Conservation (phyloP, 2,113 vertebrate genomes). For the Scatophagus argus region DNA sequence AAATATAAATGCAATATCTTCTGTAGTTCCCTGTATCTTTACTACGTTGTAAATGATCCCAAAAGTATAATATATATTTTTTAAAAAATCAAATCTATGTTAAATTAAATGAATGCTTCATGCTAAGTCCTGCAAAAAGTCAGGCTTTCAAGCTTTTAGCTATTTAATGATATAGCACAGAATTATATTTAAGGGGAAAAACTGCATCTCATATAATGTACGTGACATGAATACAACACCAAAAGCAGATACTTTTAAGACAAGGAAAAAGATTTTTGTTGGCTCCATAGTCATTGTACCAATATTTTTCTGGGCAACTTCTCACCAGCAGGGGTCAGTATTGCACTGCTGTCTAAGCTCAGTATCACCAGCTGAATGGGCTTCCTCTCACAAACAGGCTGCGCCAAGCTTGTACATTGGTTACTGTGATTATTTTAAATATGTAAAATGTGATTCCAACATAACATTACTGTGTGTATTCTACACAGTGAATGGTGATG, state of each 20-base stretch:
- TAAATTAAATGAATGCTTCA: background rate
- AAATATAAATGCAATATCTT: background rate
- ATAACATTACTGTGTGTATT: background rate
- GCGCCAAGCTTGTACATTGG: background rate
- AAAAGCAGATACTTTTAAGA: background rate
- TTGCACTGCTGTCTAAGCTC: conserved; percentile 54
- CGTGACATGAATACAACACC: background rate
- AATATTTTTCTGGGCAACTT: background rate
- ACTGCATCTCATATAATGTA: background rate
- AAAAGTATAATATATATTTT: too few relatives aligned
- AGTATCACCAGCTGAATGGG: background rate
- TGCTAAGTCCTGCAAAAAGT: background rate
- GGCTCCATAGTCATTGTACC: background rate
- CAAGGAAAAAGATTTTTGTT: background rate
- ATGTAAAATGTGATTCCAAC: background rate
- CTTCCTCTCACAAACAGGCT: conserved; percentile 8
- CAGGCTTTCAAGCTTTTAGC: background rate
- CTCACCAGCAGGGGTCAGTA: conserved; percentile 79
- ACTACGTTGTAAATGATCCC: background rate
- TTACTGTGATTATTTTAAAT: conserved; percentile 18
- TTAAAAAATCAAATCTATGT: background rate
- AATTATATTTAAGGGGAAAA: background rate
- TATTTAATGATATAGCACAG: background rate
- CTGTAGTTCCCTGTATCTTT: background rate
- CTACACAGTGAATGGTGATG: background rate